These are phyloP conservation scores for Pterostichus madidus DNA, from an alignment of 2,888 invertebrate species.

Conservation along the genomic window DNA sequence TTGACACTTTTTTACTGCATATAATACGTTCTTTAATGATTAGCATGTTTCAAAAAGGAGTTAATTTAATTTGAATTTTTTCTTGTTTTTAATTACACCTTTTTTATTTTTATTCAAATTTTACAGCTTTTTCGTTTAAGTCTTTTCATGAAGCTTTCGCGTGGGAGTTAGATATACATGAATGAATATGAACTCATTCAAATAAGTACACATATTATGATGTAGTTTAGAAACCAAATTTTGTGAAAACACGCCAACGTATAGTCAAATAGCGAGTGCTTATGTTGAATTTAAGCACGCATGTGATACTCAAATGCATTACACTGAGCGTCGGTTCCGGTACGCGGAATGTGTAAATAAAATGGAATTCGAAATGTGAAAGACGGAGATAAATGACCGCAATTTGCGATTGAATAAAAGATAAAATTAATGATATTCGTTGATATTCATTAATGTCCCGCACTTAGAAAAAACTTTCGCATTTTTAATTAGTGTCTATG, in stretches of 20 bases:
- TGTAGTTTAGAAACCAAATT: constrained; percentile 26
- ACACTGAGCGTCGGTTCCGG: not conserved
- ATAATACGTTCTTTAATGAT: too few species aligned
- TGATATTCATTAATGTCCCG: constrained; percentile 8
- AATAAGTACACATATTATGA: not conserved
- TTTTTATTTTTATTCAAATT: not conserved
- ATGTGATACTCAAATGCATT: constrained; percentile 31
- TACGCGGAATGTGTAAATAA: constrained; percentile 29
- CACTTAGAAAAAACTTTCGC: constrained; percentile 11
- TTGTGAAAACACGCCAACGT: not conserved
- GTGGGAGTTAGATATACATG: not conserved
- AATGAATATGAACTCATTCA: not conserved
- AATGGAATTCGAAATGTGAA: constrained; percentile 12
- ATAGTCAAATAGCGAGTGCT: constrained; percentile 18
- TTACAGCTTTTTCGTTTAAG: not conserved
- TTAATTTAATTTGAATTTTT: too few species aligned
- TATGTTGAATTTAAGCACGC: constrained; percentile 19
- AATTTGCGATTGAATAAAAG: constrained; percentile 15
- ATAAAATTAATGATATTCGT: constrained; percentile 13
- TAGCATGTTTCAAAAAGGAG: too few species aligned
- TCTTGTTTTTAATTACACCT: too few species aligned
- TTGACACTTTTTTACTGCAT: too few species aligned
- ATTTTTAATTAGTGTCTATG: constrained; percentile 11
- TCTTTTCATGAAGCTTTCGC: not conserved
- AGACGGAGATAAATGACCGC: not conserved